phyloP scores from a whole-genome alignment of 35 echinoderm and acorn worm genomes.

The Eucidaris tribuloides region DNA sequence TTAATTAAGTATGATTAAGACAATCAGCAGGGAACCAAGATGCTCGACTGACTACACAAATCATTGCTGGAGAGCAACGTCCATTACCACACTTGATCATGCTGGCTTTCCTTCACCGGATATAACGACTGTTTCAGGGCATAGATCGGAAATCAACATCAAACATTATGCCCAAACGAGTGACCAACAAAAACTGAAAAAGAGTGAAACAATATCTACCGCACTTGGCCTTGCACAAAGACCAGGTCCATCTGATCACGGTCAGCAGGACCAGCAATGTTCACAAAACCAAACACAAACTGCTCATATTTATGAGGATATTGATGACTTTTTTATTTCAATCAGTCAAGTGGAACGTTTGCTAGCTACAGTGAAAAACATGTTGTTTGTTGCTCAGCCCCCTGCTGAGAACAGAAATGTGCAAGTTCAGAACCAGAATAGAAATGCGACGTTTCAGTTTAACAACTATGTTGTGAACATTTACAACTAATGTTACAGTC shows the following conservation, averaged over 20 bases:
- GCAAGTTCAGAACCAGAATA: slow-evolving; percentile 10
- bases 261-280: background rate
- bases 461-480: slow-evolving; percentile 4
- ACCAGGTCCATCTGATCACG: background rate
- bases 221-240: background rate
- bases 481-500: background rate
- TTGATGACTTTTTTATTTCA: background rate
- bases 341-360: background rate
- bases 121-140: too few species aligned
- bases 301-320: background rate
- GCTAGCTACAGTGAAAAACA: slow-evolving; percentile 9
- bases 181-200: too few species aligned
- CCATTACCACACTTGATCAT: slow-evolving; percentile 15
- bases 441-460: background rate
- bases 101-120: too few species aligned
- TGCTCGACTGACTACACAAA: slow-evolving; percentile 8
- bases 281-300: background rate
- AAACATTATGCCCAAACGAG: too few species aligned
- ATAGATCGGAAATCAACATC: too few species aligned
- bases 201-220: too few species aligned
- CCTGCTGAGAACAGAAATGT: background rate
- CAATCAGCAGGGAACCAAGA: background rate
- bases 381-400: background rate
- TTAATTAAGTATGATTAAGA: slow-evolving; percentile 6
- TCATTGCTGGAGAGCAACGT: background rate